Base-by-base conservation (phyloP, 2,797 vertebrate species). In the Discoglossus pictus region DNA sequence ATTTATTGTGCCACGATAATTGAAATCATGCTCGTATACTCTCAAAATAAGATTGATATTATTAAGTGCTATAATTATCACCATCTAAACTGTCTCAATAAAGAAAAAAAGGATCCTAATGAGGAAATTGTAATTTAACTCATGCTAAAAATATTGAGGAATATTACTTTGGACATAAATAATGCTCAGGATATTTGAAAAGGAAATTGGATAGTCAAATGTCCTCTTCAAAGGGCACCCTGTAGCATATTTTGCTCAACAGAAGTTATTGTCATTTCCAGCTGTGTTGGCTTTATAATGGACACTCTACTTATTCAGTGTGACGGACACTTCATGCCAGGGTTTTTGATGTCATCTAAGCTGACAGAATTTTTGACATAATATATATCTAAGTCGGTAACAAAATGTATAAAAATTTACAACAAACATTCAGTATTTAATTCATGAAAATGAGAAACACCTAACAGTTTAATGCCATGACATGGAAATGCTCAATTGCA, bases 301-400 rank as follows among this genome's bases (percentile, higher is more conserved):
- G 70, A 73, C 74, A 85, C 76, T 79, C 76, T 80, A 85, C 76
- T 84, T 86, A 89, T 80, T 72, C 83, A 84, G 84, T 91, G 86
- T 89, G 88, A 91, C 85, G 84, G 86, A 83, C 88, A 84, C 73
- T 79, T 61, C 3, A 75, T 75, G 75, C 74, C 72, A 61, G 76
- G 76, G 80, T 80, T 80, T 73, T 75, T 0, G 75, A 74, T 87
- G 79, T 77, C 82, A 78, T 85, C 86, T 79, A 75, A 73, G 61
- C 73, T 74, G 75, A 75, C 59, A 67, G 76, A 76, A 65, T 74
- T 84, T 39, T 74, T 74, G 61, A 68, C 75, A 61, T 61, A 77
- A 61, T 66, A 4, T 24, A 31, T 81, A 77, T 78, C 80, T 78
- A 50, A 46, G 63, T 51, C 31, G 21, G 77, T 68, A 78, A 56